Evolutionary conservation across 2,888 invertebrate species (phyloP).

Genomic region (Exephanes ischioxanthus): DNA sequence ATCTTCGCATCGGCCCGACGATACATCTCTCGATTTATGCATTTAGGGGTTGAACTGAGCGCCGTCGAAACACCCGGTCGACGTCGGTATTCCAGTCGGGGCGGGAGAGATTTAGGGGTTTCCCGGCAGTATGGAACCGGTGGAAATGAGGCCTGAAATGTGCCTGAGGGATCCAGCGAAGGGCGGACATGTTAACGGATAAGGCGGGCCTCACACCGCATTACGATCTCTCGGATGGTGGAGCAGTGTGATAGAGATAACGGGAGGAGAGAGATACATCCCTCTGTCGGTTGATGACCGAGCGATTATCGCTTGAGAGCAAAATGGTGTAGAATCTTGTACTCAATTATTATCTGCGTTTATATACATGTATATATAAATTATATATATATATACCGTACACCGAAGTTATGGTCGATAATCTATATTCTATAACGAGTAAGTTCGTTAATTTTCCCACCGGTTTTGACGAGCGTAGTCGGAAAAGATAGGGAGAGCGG

Average conservation of each 20-base stretch:
- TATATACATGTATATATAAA: neutral
- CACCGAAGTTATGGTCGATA: constrained; percentile 45
- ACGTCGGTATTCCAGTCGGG: constrained; percentile 5
- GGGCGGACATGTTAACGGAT: constrained; percentile 32
- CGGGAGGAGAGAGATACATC: constrained; percentile 1
- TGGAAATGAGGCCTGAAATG: constrained; percentile 63
- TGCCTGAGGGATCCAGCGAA: constrained; percentile 13
- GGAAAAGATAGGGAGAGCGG: neutral
- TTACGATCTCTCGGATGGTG: constrained; percentile 39
- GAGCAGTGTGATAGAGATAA: constrained; percentile 28
- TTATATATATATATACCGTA: neutral
- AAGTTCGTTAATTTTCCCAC: constrained; percentile 60
- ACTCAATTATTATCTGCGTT: constrained; percentile 44
- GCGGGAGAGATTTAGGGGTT: constrained; percentile 50
- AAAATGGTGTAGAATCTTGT: constrained; percentile 27
- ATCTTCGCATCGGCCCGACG: constrained; percentile 33
- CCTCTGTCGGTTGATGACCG: constrained; percentile 46
- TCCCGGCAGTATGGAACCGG: constrained; percentile 32
- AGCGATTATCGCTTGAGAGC: constrained; percentile 51
- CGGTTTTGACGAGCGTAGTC: constrained; percentile 41
- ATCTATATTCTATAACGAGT: constrained; percentile 65
- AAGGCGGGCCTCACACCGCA: constrained; percentile 37
- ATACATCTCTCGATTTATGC: constrained; percentile 18
- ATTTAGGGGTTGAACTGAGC: neutral
- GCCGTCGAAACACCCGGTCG: constrained; percentile 18